Percentiles rank a stretch among this genome's conserved stretches.
phyloP scores from a whole-genome alignment of 2,113 vertebrate species.

The Ceyx melanurus region DNA sequence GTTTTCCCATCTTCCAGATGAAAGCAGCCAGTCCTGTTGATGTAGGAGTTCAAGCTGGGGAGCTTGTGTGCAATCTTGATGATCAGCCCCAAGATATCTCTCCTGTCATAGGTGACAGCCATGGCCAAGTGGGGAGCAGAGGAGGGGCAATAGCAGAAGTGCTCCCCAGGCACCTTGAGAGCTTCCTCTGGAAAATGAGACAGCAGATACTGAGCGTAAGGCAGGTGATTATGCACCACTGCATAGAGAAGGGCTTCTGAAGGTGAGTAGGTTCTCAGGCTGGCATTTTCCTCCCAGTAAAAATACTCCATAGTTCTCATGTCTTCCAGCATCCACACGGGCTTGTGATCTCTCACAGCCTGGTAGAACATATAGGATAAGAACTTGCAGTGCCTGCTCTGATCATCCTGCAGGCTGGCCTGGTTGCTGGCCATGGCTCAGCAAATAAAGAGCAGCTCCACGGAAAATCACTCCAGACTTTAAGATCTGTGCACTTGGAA shows the following conservation, averaged over 20 bases:
- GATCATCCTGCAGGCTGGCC: conserved; percentile 69
- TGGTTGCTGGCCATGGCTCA: conserved; percentile 71
- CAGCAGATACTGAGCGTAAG: conserved; percentile 85
- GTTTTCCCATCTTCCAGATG: conserved; percentile 82
- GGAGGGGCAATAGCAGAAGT: conserved; percentile 83
- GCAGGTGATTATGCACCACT: conserved; percentile 87
- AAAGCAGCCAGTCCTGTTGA: conserved; percentile 76
- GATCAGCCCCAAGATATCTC: conserved; percentile 83
- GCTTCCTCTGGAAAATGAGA: conserved; percentile 80
- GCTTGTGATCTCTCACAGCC: conserved; percentile 86
- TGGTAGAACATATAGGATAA: conserved; percentile 87
- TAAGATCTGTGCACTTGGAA: conserved; percentile 51
- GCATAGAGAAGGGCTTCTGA: conserved; percentile 90
- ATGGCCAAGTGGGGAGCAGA: conserved; percentile 84
- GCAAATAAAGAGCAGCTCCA: conserved; percentile 41
- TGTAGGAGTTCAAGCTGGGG: conserved; percentile 75
- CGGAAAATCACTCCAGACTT: conserved; percentile 40
- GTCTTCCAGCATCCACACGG: conserved; percentile 90
- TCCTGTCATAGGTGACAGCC: conserved; percentile 86
- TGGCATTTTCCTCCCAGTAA: conserved; percentile 81
- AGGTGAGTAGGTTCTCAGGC: conserved; percentile 80
- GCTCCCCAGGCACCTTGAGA: conserved; percentile 82
- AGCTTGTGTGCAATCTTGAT: conserved; percentile 80
- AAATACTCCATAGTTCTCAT: conserved; percentile 89
- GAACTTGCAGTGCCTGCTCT: conserved; percentile 76